Evolutionary conservation across 1,140 invertebrate species (phyloP), one percentile per base, ranked within the genome.

Genomic region (Nixonia krombeini): DNA sequence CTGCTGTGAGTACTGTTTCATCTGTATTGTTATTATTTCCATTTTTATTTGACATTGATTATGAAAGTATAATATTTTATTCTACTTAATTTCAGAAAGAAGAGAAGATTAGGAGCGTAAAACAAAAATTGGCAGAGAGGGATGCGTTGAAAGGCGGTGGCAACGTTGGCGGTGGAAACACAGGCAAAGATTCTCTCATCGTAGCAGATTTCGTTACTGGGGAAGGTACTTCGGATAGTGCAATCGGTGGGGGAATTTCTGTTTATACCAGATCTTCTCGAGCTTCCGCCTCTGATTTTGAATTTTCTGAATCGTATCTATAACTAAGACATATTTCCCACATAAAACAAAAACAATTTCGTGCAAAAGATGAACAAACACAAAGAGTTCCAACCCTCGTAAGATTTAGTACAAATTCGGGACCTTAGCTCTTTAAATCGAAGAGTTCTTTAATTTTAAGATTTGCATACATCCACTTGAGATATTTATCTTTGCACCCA

Each of bases 301-400:
- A 95, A 79, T 93, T 94, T 79, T 94, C 93, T 45, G 94, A 95
- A 79, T 94, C 93, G 71, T 95, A 95, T 80, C 87, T 94, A 58
- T 94, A 91, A 89, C 59, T 42, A 26, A 18, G 15, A 17, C 13
- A 12, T 7, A 46, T 17, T 8, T 15, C 10, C 44, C 15, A 38
- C 17, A 1, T 16, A 46, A 35, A n/a, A 15, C 25, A 28, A 46
- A 9, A 31, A 37, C 23, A 16, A 45, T 29, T 23, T 18, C 12
- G n/a, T n/a, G n/a, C n/a, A n/a, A 31, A 38, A 49, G 13, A 42
- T 2, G 38, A 56, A 12, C 29, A 5, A 45, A 50, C 10, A 16
- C 17, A 38, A 56, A 17, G 15, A 23, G 41, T 38, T 29, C 23
- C 15, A 44, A 21, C 42, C 38, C 31, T 44, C 28, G 37, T 55